Percentiles rank a stretch among this genome's conserved stretches.
Evolutionary conservation across 2,888 invertebrate genomes (phyloP).

Genomic region (Apotomis turbidana): DNA sequence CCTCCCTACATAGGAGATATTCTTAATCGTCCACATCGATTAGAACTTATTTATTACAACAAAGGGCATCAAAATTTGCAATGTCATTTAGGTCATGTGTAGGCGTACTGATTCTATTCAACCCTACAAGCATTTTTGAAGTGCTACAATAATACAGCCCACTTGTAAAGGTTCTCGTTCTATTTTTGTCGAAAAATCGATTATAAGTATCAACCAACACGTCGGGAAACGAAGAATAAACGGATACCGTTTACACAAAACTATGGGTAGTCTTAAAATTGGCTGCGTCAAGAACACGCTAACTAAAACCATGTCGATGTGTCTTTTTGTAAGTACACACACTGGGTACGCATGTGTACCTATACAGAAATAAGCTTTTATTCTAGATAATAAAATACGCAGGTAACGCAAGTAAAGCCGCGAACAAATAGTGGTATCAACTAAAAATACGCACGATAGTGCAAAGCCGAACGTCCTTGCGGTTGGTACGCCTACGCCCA

Average conservation of each 20-base stretch:
- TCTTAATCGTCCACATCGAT: background rate
- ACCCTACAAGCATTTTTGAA: background rate
- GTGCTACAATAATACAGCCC: background rate
- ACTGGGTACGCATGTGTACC: no score
- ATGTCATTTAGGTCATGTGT: background rate
- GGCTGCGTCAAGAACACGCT: background rate
- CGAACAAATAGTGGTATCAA: background rate
- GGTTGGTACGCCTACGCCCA: conserved; percentile 33
- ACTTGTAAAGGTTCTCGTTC: background rate
- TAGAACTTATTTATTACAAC: conserved; percentile 2
- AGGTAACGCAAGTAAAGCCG: no score
- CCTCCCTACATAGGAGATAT: background rate
- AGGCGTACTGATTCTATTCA: background rate
- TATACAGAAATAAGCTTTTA: no score
- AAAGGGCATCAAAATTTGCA: background rate
- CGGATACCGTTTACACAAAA: background rate
- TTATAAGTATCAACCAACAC: background rate
- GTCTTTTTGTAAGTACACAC: no score
- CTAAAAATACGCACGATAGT: conserved; percentile 18
- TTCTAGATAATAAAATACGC: background rate
- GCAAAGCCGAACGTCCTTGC: conserved; percentile 34
- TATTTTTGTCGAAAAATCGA: background rate
- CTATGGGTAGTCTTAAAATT: background rate
- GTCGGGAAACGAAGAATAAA: background rate
- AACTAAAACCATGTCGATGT: background rate